Conservation (phyloP, 2,113 vertebrate genomes). For the Ailuropoda melanoleuca region DNA sequence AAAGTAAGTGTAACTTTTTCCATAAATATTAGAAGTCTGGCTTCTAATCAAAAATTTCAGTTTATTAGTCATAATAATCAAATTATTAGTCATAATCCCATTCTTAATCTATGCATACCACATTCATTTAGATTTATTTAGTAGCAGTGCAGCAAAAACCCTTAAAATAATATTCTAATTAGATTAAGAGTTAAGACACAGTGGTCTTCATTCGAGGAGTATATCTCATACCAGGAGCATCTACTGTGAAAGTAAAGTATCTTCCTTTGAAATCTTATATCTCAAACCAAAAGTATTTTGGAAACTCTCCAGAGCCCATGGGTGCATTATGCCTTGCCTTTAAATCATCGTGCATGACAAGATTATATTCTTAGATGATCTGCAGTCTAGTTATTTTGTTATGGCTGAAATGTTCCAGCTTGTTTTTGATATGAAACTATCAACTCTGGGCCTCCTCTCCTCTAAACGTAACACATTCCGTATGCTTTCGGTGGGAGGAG, state of each 20-base stretch:
- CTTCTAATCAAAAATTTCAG: background rate
- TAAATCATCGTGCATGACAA: background rate
- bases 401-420: background rate
- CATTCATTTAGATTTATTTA: background rate
- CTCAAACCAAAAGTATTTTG: conserved; percentile 56
- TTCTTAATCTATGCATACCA: background rate
- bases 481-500: background rate
- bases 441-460: background rate
- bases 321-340: conserved; percentile 29
- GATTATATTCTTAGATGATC: conserved; percentile 30
- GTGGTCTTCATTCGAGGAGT: background rate
- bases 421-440: conserved; percentile 37
- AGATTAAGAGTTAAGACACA: background rate
- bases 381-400: conserved; percentile 19
- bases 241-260: conserved; percentile 40
- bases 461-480: background rate
- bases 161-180: conserved; percentile 13
- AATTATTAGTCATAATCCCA: background rate
- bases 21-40: background rate
- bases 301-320: conserved; percentile 47
- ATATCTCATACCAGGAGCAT: background rate
- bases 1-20: conserved; percentile 20
- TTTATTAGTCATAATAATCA: background rate
- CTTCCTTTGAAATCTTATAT: conserved; percentile 60
- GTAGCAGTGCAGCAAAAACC: background rate